phyloP scores from a whole-genome alignment of 2,888 invertebrate genomes.

The Chironomus tentans region DNA sequence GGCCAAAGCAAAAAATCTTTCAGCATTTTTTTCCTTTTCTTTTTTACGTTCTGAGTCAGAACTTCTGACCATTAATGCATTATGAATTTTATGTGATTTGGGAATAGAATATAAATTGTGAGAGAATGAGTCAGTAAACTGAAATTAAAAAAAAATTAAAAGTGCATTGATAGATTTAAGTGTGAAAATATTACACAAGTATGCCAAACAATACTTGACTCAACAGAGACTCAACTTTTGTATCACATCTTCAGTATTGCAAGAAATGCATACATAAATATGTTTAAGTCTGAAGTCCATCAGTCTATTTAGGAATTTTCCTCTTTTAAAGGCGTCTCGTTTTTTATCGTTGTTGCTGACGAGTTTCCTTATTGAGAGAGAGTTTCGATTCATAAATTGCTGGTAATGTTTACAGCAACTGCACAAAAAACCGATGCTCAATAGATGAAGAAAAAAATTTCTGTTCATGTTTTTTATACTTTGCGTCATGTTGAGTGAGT shows the following conservation, averaged over 20 bases:
- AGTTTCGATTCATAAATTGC: background rate
- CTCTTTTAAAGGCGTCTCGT: background rate
- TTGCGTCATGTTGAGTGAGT: background rate
- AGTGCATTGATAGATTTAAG: too few relatives aligned
- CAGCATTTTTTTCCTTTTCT: background rate
- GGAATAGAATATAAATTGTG: too few relatives aligned
- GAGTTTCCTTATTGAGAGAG: slow-evolving; percentile 4
- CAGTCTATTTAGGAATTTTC: background rate
- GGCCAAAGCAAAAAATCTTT: background rate
- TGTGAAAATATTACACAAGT: too few relatives aligned
- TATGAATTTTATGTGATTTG: too few relatives aligned
- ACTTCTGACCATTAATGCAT: background rate
- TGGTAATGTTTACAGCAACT: background rate
- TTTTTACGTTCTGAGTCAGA: background rate
- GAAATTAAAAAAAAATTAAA: too few relatives aligned
- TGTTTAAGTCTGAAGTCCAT: background rate
- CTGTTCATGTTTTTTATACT: background rate
- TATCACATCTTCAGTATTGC: background rate
- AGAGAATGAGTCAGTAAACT: too few relatives aligned
- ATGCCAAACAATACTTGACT: too few relatives aligned
- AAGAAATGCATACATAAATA: background rate
- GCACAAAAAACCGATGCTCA: background rate
- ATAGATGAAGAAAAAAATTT: background rate
- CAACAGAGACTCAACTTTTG: background rate
- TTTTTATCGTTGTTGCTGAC: background rate